These are phyloP conservation scores for Sericinus montela DNA, from an alignment of 2,888 invertebrate species.

Conservation along the genomic window DNA sequence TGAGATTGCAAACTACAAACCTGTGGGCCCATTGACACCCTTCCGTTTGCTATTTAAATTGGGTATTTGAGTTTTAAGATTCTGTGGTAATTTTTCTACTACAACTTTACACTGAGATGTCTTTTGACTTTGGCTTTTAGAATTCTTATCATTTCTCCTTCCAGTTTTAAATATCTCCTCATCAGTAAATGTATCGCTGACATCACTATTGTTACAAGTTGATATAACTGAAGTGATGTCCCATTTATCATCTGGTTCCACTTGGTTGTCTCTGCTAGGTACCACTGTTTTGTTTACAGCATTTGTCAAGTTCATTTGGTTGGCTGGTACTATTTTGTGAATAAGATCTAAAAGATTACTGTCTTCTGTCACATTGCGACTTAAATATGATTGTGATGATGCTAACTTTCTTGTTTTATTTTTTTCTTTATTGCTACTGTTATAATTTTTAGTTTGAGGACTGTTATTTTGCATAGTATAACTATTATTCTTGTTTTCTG, in stretches of 20 bases:
- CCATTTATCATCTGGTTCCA: slow-evolving; percentile 43
- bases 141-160: no score
- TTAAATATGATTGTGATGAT: slow-evolving; percentile 56
- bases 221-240: slow-evolving; percentile 53
- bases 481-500: slow-evolving; percentile 42
- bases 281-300: slow-evolving; percentile 36
- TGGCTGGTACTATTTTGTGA: slow-evolving; percentile 61
- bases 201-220: slow-evolving; percentile 42
- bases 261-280: slow-evolving; percentile 28
- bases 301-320: slow-evolving; percentile 51
- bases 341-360: slow-evolving; percentile 59
- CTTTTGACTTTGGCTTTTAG: neutral
- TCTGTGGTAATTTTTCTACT: slow-evolving; percentile 20
- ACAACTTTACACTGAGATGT: slow-evolving; percentile 22
- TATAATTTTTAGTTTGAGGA: slow-evolving; percentile 45
- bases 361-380: slow-evolving; percentile 51
- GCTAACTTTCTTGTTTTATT: slow-evolving; percentile 54
- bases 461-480: slow-evolving; percentile 42
- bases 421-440: slow-evolving; percentile 39
- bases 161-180: slow-evolving; percentile 50
- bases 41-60: slow-evolving; percentile 1
- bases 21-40: neutral
- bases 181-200: slow-evolving; percentile 65
- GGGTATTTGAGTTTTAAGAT: neutral
- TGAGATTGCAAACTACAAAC: slow-evolving; percentile 9